Evolutionary conservation across 2,888 invertebrate genomes (phyloP), one percentile per base, ranked within the genome.

Genomic region (Coenonympha glycerion): DNA sequence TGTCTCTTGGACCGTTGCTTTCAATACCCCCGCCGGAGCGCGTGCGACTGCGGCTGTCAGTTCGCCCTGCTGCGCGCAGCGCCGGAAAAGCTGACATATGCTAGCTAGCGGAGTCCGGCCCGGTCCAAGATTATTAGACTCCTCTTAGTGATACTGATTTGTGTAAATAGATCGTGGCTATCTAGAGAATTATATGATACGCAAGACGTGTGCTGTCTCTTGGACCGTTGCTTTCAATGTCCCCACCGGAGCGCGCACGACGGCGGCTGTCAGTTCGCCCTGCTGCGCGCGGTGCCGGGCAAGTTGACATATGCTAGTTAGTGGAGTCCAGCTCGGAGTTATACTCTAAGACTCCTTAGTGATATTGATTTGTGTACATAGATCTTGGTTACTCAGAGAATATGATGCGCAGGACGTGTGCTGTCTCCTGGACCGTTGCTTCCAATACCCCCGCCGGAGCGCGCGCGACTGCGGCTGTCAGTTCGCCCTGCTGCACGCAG

Each of bases 261-360:
- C 84, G 95, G 95, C 81, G 94, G 94, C 87, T 95, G 95, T 89
- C 94, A 95, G 87, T 95, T 95, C 88, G 95, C 95, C 71, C 90
- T 95, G 75, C 91, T 95, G 75, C 95, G 95, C 88, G 92, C 95
- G 76, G 95, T 91, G 67, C 93, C 92, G 75, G 91, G 91, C 83
- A 90, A 87, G 51, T 73, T 73, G 64, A 70, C 65, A 64, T 78
- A 79, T 72, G 88, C 71, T 89, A 90, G 90, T 90, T 90, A 87
- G 86, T 85, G 82, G 79, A 79, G 75, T 64, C 79, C 78, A 41
- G 85, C 85, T 83, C 86, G 85, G n/a, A n/a, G n/a, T n/a, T n/a
- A n/a, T n/a, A n/a, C n/a, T n/a, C n/a, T n/a, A n/a, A n/a, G n/a
- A n/a, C n/a, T n/a, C n/a, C n/a, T n/a, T n/a, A n/a, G n/a, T n/a